Evolutionary conservation across 2,888 invertebrate species (phyloP).

Genomic region (Pheosia gnoma): DNA sequence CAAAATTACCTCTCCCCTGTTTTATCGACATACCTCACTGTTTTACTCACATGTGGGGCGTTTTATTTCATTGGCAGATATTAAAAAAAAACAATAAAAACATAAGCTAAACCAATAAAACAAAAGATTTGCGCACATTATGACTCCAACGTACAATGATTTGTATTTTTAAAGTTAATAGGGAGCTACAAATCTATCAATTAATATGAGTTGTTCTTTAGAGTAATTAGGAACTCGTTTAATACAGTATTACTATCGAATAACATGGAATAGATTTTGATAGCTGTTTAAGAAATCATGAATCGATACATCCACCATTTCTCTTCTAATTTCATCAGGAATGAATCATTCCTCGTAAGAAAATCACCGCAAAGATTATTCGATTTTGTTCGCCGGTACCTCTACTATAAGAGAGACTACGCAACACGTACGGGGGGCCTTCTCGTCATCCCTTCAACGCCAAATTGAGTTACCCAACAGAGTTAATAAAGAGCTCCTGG

Average conservation of each 20-base stretch:
- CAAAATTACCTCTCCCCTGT: conserved; percentile 31
- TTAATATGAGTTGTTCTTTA: no score
- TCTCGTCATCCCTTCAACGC: conserved; percentile 74
- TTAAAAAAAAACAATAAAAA: no score
- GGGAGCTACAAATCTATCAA: no score
- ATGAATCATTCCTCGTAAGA: conserved; percentile 13
- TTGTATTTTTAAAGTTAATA: no score
- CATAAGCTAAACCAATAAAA: no score
- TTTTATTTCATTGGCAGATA: no score
- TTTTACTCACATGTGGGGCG: background rate
- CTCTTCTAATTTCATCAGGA: conserved; percentile 16
- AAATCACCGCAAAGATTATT: conserved; percentile 39
- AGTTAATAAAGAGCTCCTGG: conserved; percentile 73
- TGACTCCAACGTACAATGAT: no score
- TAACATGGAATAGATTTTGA: no score
- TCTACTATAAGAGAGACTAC: conserved; percentile 53
- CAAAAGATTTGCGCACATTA: no score
- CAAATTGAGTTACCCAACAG: conserved; percentile 76
- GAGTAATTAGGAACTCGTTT: no score
- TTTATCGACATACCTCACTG: background rate
- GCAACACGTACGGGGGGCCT: conserved; percentile 65
- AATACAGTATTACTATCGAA: no score
- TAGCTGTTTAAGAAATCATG: no score
- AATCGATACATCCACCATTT: conserved; percentile 6
- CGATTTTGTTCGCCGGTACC: conserved; percentile 45